Evolutionary conservation across 2,113 vertebrate species (phyloP).

Genomic region (Proteles cristata): DNA sequence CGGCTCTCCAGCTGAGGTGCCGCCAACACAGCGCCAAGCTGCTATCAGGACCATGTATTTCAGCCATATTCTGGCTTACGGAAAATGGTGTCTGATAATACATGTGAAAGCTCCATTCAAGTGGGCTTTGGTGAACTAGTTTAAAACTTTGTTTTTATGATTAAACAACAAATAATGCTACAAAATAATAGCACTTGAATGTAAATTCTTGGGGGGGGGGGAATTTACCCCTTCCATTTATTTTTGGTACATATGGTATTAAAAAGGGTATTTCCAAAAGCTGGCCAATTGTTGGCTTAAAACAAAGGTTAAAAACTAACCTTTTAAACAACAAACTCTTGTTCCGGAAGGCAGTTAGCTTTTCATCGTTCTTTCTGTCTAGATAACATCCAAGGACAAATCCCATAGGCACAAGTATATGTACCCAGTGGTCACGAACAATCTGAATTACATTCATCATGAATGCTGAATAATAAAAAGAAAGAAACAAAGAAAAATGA

Average conservation of each 20-base stretch:
- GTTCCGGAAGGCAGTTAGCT: slow-evolving; percentile 92
- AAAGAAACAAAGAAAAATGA: fast-evolving
- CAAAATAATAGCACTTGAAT: not conserved
- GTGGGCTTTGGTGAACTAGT: not conserved
- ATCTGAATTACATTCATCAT: slow-evolving; percentile 89
- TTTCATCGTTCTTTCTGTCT: slow-evolving; percentile 91
- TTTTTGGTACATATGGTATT: not conserved
- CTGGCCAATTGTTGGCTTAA: not conserved
- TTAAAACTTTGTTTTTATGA: not conserved
- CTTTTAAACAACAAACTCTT: slow-evolving; percentile 93
- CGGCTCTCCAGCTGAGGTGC: not conserved
- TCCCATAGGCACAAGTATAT: slow-evolving; percentile 92
- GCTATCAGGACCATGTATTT: not conserved
- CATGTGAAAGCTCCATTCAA: not conserved
- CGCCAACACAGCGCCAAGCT: not conserved
- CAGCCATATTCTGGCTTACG: not conserved
- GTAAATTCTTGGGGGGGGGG: not conserved
- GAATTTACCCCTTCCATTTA: not conserved
- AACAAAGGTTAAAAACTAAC: slow-evolving; percentile 81
- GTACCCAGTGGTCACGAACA: slow-evolving; percentile 90
- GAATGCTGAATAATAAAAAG: slow-evolving; percentile 75
- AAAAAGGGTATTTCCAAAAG: slow-evolving; percentile 23
- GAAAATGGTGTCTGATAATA: not conserved
- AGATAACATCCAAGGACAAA: slow-evolving; percentile 92
- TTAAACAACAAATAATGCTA: not conserved